A percentile compares a stretch with the other conserved stretches of the same genome.
Evolutionary conservation across 2,113 vertebrate species (phyloP).

Genomic region (Speoplatyrhinus poulsoni): DNA sequence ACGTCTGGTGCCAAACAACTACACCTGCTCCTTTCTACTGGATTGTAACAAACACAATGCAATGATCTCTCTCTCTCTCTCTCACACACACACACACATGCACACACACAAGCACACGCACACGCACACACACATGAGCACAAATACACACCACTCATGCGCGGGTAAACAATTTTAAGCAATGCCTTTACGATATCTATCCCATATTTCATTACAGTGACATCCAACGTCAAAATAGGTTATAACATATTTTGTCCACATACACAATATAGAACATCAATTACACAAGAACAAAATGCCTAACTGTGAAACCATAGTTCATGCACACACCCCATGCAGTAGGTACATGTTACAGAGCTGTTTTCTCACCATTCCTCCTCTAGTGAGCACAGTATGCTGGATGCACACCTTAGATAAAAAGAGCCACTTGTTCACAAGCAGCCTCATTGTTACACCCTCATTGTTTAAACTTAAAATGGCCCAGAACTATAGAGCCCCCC

Average conservation of each 20-base stretch:
- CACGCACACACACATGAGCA: background rate
- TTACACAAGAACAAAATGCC: background rate
- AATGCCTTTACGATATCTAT: background rate
- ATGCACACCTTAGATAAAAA: too few species aligned
- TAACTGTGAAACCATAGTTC: too few species aligned
- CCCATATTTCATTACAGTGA: background rate
- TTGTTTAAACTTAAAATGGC: background rate
- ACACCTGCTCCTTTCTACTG: slow-evolving; percentile 55
- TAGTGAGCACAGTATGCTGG: too few species aligned
- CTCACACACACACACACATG: background rate
- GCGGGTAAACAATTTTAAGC: background rate
- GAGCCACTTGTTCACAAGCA: too few species aligned
- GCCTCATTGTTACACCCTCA: background rate
- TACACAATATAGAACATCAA: slow-evolving; percentile 1
- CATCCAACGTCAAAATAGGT: background rate
- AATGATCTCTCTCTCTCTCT: slow-evolving; percentile 4
- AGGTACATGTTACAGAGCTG: too few species aligned
- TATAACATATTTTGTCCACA: background rate
- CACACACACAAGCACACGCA: slow-evolving; percentile 2
- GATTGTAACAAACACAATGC: slow-evolving; percentile 41
- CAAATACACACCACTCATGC: background rate
- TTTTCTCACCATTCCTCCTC: too few species aligned
- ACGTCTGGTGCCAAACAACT: slow-evolving; percentile 47
- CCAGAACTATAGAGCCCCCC: background rate
- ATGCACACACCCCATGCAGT: too few species aligned